Evolutionary conservation across 2,113 vertebrate genomes (phyloP).

Genomic region (Psittacula cyanocephala): DNA sequence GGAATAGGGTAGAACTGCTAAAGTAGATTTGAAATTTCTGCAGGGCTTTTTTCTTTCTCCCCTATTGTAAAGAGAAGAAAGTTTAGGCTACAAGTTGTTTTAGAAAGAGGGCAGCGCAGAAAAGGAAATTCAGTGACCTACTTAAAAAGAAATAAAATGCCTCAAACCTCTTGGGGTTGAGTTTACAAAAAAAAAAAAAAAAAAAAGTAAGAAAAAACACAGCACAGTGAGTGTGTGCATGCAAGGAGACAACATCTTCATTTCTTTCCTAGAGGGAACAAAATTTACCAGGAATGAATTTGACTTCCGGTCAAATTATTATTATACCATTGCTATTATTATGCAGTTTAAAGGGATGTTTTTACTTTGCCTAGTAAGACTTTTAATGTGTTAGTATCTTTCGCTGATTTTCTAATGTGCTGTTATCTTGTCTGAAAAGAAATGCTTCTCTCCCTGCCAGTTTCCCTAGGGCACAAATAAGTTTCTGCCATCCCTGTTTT

Average conservation of each 20-base stretch:
- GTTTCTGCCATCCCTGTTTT: background rate
- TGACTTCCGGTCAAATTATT: conserved; percentile 15
- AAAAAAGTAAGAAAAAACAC: background rate
- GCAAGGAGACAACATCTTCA: background rate
- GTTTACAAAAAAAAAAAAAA: conserved; percentile 1
- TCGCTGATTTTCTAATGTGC: background rate
- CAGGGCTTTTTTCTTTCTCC: background rate
- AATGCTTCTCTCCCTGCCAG: background rate
- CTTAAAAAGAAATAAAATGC: conserved; percentile 46
- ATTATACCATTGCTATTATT: background rate
- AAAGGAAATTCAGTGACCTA: conserved; percentile 36
- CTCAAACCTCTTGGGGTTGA: conserved; percentile 14
- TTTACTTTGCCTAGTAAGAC: background rate
- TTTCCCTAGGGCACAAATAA: background rate
- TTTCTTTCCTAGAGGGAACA: background rate
- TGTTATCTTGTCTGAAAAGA: background rate
- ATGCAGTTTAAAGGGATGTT: background rate
- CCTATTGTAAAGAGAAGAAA: background rate
- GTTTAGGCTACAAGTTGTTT: background rate
- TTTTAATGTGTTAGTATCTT: background rate
- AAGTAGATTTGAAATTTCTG: conserved; percentile 12
- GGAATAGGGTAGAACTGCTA: background rate
- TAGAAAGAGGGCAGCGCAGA: background rate
- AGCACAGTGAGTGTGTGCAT: background rate
- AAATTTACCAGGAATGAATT: background rate